Percentiles rank a stretch among this genome's conserved stretches.
Evolutionary conservation across 2,888 invertebrate species (phyloP).

Genomic region (Allygus modestus): DNA sequence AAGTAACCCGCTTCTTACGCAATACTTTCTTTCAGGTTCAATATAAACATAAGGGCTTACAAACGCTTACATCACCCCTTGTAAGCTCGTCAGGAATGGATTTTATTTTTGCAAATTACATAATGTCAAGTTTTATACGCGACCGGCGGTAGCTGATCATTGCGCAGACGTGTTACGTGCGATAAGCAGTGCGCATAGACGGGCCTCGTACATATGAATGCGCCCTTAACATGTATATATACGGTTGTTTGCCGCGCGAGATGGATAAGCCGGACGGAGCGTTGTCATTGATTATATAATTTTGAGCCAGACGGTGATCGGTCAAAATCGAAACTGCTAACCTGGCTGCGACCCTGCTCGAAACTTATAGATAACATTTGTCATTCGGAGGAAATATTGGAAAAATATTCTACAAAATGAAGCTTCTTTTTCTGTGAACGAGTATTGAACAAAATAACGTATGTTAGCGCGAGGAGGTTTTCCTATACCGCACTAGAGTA

Average conservation of each 20-base stretch:
- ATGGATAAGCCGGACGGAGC: slow-evolving; percentile 39
- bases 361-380: background rate
- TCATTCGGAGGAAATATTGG: background rate
- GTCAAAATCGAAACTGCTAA: background rate
- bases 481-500: too few species aligned
- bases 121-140: slow-evolving; percentile 20
- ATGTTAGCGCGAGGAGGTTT: too few species aligned
- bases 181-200: background rate
- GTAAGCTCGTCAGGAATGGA: background rate
- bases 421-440: too few species aligned
- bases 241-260: slow-evolving; percentile 13
- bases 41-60: slow-evolving; percentile 4
- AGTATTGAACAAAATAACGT: too few species aligned
- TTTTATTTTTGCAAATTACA: slow-evolving; percentile 34
- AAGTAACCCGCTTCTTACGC: background rate
- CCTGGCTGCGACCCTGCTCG: background rate
- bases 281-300: slow-evolving; percentile 45
- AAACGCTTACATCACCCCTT: slow-evolving; percentile 1
- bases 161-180: slow-evolving; percentile 15
- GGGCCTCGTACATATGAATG: slow-evolving; percentile 37
- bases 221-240: slow-evolving; percentile 28
- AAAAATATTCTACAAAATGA: background rate
- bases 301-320: slow-evolving; percentile 13
- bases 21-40: slow-evolving; percentile 21
- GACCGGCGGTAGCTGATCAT: background rate